Evolutionary conservation across 1,140 invertebrate species (phyloP), one percentile per base, ranked within the genome.

Genomic region (Drosophila saltans): DNA sequence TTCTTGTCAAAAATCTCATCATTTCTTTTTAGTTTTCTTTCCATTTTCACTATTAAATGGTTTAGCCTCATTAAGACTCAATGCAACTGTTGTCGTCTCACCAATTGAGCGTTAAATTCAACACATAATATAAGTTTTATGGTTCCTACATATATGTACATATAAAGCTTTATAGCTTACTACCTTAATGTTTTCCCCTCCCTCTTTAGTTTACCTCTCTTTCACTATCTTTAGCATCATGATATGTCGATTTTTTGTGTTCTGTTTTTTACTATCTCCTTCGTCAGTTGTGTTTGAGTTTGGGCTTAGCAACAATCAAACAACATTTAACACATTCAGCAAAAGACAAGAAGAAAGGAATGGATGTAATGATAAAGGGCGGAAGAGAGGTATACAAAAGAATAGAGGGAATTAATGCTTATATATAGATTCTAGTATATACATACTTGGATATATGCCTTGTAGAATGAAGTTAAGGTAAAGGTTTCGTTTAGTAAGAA

Each of bases 51-150:
- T 33, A 24, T 39, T 56, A 55, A 28, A 26, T 45, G 10, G 6
- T 56, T 30, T 40, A 8, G 56, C 36, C 45, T 36, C 55, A 66
- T 72, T 76, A 67, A 28, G 39, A n/a, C 66, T 52, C 10, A 58
- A 16, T 33, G 52, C 60, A 33, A 21, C 55, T 26, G 33, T 43
- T 58, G 21, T 52, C 21, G 45, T 52, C 45, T 58, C 45, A 61
- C 61, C 82, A 80, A 80, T 83, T 65, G 58, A 70, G 83, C 77
- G 77, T 80, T 61, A 80, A 83, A 89, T 83, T 88, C 70, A 60
- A 88, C 84, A 88, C 83, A 73, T 77, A 77, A 83, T 86, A 89
- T 71, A 72, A 72, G 65, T 78, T 83, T 88, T 83, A 88, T 72
- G 77, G n/a, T 59, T 59, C 33, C 57, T 36, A 36, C 6, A 7